phyloP scores from a whole-genome alignment of 2,888 invertebrate genomes.

The Ormyrus pomaceus region DNA sequence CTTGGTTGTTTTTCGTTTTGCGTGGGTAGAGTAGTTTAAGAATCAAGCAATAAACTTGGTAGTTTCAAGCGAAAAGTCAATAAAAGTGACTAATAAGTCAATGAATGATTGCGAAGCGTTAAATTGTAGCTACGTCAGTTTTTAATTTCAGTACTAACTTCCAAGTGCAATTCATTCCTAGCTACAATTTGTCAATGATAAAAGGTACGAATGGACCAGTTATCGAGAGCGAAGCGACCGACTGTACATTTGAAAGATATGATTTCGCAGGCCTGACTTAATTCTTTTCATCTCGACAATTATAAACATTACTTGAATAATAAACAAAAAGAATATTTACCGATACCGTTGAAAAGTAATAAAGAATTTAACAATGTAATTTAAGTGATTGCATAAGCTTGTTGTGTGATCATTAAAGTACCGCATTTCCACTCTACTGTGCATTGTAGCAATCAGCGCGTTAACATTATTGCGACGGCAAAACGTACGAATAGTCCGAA shows the following conservation, averaged over 20 bases:
- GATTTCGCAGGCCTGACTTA: conserved; percentile 29
- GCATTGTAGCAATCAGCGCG: conserved; percentile 57
- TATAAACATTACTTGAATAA: conserved; percentile 29
- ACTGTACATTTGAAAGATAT: conserved; percentile 1
- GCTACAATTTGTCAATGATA: too few species aligned
- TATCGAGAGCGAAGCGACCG: too few species aligned
- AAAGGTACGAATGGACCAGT: too few species aligned
- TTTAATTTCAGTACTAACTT: too few species aligned
- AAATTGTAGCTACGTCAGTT: too few species aligned
- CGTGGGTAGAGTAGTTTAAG: not conserved
- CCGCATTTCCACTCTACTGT: conserved; percentile 60
- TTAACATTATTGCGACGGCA: conserved; percentile 38
- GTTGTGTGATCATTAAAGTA: conserved; percentile 60
- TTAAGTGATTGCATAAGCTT: conserved; percentile 59
- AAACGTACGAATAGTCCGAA: conserved; percentile 12
- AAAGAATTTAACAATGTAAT: conserved; percentile 58
- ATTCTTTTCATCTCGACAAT: conserved; percentile 37
- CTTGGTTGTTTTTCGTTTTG: too few species aligned
- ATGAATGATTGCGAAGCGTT: too few species aligned
- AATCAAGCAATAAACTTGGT: not conserved
- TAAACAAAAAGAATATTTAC: conserved; percentile 52
- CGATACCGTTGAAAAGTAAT: conserved; percentile 59
- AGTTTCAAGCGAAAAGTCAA: not conserved
- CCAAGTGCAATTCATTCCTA: too few species aligned
- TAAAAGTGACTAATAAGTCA: not conserved